phyloP scores from a whole-genome alignment of 2,888 invertebrate genomes.

The Exocentrus adspersus region DNA sequence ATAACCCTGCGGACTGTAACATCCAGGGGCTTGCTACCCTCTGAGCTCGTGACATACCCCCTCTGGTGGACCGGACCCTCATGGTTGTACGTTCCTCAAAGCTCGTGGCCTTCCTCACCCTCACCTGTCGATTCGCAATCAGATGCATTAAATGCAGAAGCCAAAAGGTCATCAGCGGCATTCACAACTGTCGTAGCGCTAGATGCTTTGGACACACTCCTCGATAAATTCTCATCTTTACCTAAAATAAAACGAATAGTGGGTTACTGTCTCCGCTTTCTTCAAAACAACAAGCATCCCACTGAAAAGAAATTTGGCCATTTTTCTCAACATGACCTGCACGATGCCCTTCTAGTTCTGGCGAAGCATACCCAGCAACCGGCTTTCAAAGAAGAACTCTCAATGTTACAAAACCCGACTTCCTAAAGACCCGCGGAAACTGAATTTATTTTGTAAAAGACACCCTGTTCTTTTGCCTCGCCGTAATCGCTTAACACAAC shows the following conservation, averaged over 20 bases:
- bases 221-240: not conserved
- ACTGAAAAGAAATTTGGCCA: not conserved
- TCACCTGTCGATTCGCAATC: too few relatives aligned
- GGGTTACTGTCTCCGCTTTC: not conserved
- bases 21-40: not conserved
- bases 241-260: not conserved
- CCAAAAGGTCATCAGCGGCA: too few relatives aligned
- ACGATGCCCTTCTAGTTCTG: not conserved
- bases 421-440: not conserved
- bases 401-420: not conserved
- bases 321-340: not conserved
- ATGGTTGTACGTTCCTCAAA: not conserved
- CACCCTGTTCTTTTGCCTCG: conserved; percentile 30
- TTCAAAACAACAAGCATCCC: not conserved
- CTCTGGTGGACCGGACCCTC: not conserved
- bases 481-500: conserved; percentile 9
- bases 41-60: not conserved
- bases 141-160: too few relatives aligned
- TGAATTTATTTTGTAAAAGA: conserved; percentile 11
- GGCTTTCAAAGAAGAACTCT: not conserved
- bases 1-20: not conserved
- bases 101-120: too few relatives aligned
- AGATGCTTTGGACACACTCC: too few relatives aligned
- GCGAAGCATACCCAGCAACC: conserved; percentile 11
- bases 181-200: too few relatives aligned